Percentiles rank a stretch among this genome's conserved stretches.
Evolutionary conservation across 2,797 vertebrate genomes (phyloP).

Genomic region (Anguilla pacifica): DNA sequence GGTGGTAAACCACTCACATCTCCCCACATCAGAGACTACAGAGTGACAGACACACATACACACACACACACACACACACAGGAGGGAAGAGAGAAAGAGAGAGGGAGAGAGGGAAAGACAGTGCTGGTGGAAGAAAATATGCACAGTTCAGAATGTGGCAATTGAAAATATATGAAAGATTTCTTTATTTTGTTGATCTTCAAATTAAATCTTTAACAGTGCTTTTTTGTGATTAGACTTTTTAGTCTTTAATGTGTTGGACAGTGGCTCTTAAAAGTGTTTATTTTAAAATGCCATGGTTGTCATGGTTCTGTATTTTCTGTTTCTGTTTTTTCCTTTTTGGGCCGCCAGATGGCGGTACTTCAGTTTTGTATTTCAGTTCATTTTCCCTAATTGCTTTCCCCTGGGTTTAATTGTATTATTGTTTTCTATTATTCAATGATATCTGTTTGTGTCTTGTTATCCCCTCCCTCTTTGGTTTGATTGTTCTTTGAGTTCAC

Average conservation of each 20-base stretch:
- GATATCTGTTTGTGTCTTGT: too few relatives aligned
- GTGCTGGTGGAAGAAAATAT: not conserved
- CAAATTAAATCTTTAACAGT: not conserved
- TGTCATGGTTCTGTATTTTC: too few relatives aligned
- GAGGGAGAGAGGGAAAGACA: not conserved
- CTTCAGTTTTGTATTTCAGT: too few relatives aligned
- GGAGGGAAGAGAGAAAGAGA: not conserved
- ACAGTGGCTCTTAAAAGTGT: not conserved
- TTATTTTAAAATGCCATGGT: not conserved
- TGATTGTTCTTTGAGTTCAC: too few relatives aligned
- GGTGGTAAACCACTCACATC: not conserved
- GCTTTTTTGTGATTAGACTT: not conserved
- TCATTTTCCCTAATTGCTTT: too few relatives aligned
- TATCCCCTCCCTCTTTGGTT: too few relatives aligned
- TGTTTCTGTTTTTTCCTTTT: too few relatives aligned
- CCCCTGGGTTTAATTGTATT: too few relatives aligned
- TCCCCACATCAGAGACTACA: not conserved
- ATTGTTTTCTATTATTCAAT: too few relatives aligned
- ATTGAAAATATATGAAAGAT: not conserved
- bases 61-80: not conserved
- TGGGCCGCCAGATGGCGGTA: too few relatives aligned
- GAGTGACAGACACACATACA: not conserved
- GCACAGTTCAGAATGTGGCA: not conserved
- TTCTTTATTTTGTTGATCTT: not conserved
- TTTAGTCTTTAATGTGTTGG: too few relatives aligned